These are phyloP conservation scores for Charadrius vociferus DNA, from an alignment of 2,113 vertebrate species.

Conservation along the genomic window DNA sequence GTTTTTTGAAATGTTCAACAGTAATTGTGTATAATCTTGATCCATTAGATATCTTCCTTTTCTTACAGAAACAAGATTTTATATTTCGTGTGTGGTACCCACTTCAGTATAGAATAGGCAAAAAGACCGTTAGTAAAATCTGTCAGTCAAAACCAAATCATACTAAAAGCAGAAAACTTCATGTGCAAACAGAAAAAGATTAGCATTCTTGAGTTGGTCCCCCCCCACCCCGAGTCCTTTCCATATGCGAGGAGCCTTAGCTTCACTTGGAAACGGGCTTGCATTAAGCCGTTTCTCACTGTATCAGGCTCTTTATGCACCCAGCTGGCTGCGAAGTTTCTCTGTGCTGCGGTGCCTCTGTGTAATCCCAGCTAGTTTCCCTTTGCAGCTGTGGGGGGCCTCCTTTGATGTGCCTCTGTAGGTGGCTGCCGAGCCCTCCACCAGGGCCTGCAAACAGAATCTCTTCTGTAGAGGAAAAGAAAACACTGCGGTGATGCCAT, in stretches of 20 bases:
- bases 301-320: conserved; percentile 36
- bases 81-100: background rate
- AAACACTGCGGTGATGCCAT: background rate
- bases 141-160: background rate
- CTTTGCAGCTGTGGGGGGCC: conserved; percentile 50
- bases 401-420: conserved; percentile 60
- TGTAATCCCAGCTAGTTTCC: conserved; percentile 63
- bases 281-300: conserved; percentile 30
- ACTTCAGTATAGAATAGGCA: background rate
- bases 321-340: conserved; percentile 44
- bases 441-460: conserved; percentile 20
- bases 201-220: background rate
- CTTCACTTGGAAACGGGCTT: background rate
- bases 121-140: background rate
- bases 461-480: conserved; percentile 39
- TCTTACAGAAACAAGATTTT: background rate
- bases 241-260: background rate
- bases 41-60: background rate
- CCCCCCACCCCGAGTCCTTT: no score
- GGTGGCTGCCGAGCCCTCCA: conserved; percentile 32
- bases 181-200: background rate
- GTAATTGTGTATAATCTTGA: background rate
- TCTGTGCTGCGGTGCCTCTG: background rate
- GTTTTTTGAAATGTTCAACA: background rate
- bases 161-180: background rate